Evolutionary conservation across 2,113 vertebrate species (phyloP).

Genomic region (Dissostichus mawsoni): DNA sequence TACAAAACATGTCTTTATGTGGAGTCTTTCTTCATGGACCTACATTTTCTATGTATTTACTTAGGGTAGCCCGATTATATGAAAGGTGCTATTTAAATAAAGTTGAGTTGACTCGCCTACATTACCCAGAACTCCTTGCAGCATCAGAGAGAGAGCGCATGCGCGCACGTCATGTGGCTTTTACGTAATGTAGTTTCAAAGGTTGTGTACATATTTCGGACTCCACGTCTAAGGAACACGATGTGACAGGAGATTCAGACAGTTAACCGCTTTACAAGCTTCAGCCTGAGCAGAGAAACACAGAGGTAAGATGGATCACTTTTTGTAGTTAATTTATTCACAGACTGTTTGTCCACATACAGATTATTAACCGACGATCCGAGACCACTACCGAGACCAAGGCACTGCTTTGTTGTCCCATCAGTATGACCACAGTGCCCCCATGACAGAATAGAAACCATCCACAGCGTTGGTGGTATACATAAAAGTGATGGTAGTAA

Average conservation of each 20-base stretch:
- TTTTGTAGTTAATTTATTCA: background rate
- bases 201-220: conserved; percentile 44
- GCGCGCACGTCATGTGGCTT: background rate
- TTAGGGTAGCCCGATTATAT: too few relatives aligned
- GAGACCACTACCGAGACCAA: background rate
- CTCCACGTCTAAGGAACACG: conserved; percentile 15
- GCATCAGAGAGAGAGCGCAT: background rate
- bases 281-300: background rate
- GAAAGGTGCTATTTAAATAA: too few relatives aligned
- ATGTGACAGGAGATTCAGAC: conserved; percentile 1
- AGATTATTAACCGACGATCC: background rate
- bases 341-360: background rate
- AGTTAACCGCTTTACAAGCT: too few relatives aligned
- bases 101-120: conserved; percentile 37
- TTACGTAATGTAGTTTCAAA: conserved; percentile 63
- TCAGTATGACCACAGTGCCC: background rate
- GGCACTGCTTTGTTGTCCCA: background rate
- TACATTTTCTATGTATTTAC: background rate
- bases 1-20: background rate
- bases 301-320: conserved; percentile 20
- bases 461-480: background rate
- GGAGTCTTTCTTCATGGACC: background rate
- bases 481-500: background rate
- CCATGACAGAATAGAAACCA: background rate
- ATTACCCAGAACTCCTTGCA: conserved; percentile 55